These are phyloP conservation scores for Thunnus thynnus DNA, from an alignment of 2,113 vertebrate genomes.

Conservation along the genomic window DNA sequence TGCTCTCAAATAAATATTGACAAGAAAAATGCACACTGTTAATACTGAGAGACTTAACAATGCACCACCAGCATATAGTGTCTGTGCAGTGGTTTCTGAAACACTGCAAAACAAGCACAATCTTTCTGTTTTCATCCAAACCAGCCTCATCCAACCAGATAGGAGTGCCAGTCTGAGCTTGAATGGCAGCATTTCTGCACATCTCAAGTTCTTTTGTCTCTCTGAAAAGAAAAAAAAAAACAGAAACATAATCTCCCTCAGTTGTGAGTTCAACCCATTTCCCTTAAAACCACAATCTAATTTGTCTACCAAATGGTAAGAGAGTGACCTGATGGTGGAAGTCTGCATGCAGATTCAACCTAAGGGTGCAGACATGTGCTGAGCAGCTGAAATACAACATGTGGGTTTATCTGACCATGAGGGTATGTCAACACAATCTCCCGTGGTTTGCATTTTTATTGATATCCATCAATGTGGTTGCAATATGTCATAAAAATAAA, in stretches of 20 bases:
- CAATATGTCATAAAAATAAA: background rate
- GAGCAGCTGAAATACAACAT: background rate
- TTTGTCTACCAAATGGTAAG: slow-evolving; percentile 62
- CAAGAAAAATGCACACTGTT: slow-evolving; percentile 20
- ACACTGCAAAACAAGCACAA: slow-evolving; percentile 39
- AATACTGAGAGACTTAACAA: slow-evolving; percentile 13
- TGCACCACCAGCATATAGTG: slow-evolving; percentile 54
- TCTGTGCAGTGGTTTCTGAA: slow-evolving; percentile 50
- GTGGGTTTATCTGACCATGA: background rate
- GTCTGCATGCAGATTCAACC: background rate
- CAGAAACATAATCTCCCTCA: background rate
- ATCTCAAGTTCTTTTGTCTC: slow-evolving; percentile 11
- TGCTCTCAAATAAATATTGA: background rate
- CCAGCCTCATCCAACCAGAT: slow-evolving; percentile 6
- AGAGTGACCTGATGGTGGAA: background rate
- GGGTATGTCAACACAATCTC: slow-evolving; percentile 32
- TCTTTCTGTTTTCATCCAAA: slow-evolving; percentile 29
- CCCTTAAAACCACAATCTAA: slow-evolving; percentile 34
- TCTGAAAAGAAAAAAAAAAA: background rate
- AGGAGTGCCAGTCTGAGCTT: background rate
- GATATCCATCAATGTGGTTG: background rate
- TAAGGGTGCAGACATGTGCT: slow-evolving; percentile 4
- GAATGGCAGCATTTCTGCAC: slow-evolving; percentile 3
- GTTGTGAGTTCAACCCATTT: slow-evolving; percentile 5
- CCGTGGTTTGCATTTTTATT: slow-evolving; percentile 69